Conservation (phyloP, 2,888 invertebrate genomes). For the Cistogaster globosa region DNA sequence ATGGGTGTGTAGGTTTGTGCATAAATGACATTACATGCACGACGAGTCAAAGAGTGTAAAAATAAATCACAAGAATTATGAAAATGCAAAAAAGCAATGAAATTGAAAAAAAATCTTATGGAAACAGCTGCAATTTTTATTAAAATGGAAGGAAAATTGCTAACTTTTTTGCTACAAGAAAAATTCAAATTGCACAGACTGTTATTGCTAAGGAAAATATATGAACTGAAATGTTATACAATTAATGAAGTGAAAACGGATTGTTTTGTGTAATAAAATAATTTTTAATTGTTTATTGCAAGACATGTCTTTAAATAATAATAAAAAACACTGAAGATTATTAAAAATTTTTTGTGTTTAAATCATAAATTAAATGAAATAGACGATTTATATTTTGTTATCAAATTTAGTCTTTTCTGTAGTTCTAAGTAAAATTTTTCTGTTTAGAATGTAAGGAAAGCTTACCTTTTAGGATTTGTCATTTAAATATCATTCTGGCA, state of each 20-base stretch:
- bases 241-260: conserved; percentile 64
- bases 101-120: conserved; percentile 53
- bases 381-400: no score
- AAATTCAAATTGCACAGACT: not conserved
- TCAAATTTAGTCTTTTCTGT: no score
- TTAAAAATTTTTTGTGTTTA: not conserved
- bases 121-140: conserved; percentile 65
- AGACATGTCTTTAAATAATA: not conserved
- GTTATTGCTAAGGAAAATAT: conserved; percentile 3
- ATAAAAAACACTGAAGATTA: not conserved
- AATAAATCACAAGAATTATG: conserved; percentile 65
- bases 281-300: conserved; percentile 27
- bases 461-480: no score
- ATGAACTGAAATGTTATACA: conserved; percentile 35
- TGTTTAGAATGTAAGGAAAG: no score
- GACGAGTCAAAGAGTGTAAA: conserved; percentile 25
- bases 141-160: conserved; percentile 36
- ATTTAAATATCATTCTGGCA: no score
- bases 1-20: not conserved
- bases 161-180: not conserved
- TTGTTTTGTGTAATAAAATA: conserved; percentile 49
- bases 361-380: no score
- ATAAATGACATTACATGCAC: conserved; percentile 31
- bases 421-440: no score
- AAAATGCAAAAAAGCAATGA: conserved; percentile 32